Conservation (phyloP, 2,888 invertebrate genomes). For the Syrista parreyssii region DNA sequence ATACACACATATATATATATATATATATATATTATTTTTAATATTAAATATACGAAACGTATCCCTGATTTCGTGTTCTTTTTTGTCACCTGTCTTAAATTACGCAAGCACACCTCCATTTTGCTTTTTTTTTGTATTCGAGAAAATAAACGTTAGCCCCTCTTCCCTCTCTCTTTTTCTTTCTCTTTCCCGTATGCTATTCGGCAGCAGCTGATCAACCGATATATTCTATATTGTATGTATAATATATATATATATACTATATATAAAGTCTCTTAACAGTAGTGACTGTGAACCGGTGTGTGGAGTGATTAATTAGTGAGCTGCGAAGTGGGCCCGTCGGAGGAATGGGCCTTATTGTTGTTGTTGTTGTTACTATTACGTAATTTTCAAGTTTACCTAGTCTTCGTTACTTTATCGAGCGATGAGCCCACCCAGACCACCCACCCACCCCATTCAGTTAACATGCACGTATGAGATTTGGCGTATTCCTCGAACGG, state of each 20-base stretch:
- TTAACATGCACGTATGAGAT: too few species aligned
- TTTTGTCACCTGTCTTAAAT: conserved; percentile 27
- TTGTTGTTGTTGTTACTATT: too few species aligned
- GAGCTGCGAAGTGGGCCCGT: conserved; percentile 4
- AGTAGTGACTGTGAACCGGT: conserved; percentile 52
- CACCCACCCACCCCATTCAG: too few species aligned
- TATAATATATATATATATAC: conserved; percentile 31
- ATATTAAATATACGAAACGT: conserved; percentile 36
- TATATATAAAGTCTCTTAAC: conserved; percentile 48
- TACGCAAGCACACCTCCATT: conserved; percentile 22
- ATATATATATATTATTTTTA: conserved; percentile 22
- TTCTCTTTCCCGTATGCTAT: background rate
- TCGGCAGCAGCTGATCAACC: background rate
- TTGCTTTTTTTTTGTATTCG: conserved; percentile 9
- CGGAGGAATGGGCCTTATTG: too few species aligned
- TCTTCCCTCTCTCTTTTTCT: conserved; percentile 8
- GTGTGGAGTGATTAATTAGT: conserved; percentile 23
- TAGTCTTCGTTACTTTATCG: too few species aligned
- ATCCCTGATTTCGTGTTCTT: conserved; percentile 46
- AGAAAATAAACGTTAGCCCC: conserved; percentile 10
- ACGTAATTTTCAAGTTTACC: too few species aligned
- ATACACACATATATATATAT: conserved; percentile 20
- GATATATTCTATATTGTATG: too few species aligned
- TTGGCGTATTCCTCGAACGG: too few species aligned
- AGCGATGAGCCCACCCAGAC: too few species aligned